Percentiles rank a stretch among this genome's conserved stretches.
These are phyloP conservation scores for Auanema freiburgensis DNA, from an alignment of 2,888 invertebrate genomes.

Conservation along the genomic window DNA sequence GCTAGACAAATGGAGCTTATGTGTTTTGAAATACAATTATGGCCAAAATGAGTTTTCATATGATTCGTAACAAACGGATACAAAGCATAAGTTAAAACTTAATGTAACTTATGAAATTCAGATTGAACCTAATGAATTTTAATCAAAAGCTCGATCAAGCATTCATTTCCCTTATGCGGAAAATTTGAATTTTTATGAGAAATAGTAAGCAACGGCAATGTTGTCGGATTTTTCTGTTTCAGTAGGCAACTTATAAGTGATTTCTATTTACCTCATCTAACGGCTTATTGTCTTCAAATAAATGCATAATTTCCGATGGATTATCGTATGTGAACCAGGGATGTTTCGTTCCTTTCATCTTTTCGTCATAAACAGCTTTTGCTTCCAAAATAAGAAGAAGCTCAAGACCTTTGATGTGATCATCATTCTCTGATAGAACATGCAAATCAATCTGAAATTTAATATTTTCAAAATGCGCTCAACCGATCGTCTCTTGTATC, in stretches of 20 bases:
- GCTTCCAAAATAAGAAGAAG: slow-evolving; percentile 36
- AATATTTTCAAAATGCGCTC: background rate
- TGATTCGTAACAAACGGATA: too few species aligned
- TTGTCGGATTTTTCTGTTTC: too few species aligned
- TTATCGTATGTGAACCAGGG: slow-evolving; percentile 45
- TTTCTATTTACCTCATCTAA: slow-evolving; percentile 1
- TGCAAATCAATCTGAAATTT: slow-evolving; percentile 14
- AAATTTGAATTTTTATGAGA: slow-evolving; percentile 2
- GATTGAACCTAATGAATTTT: too few species aligned
- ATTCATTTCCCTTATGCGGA: too few species aligned
- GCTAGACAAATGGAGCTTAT: too few species aligned
- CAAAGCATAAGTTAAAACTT: too few species aligned
- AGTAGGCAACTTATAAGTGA: too few species aligned
- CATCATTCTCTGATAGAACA: slow-evolving; percentile 13
- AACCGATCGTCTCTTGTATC: background rate
- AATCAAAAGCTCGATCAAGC: too few species aligned
- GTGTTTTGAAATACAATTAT: too few species aligned
- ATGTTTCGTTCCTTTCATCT: slow-evolving; percentile 30
- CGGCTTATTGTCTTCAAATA: slow-evolving; percentile 17
- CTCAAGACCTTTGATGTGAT: slow-evolving; percentile 26
- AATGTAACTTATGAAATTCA: too few species aligned
- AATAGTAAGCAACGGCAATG: background rate
- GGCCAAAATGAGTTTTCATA: too few species aligned
- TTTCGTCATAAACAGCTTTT: slow-evolving; percentile 36
- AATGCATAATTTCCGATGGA: slow-evolving; percentile 32